Base-by-base conservation (phyloP, 1,140 invertebrate genomes). In the Ctenoplectra terminalis region DNA sequence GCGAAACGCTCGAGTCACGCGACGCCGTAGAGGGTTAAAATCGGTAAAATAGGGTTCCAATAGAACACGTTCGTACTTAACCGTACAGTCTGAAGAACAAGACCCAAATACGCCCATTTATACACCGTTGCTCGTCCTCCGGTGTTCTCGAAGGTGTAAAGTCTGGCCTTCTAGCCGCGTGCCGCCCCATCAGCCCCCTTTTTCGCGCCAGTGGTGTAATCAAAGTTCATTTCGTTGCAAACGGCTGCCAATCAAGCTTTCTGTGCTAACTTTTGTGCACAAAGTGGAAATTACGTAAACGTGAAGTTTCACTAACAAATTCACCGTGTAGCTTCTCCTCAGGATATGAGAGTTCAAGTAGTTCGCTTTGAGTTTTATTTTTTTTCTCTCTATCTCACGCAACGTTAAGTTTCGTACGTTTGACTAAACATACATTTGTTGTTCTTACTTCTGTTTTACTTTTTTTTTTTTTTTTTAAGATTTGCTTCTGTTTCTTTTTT, bases 231-330 rank as follows among this genome's bases (percentile, higher is more conserved):
- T 70, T 87, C 85, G 85, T 87, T 84, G 86, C 85, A 26, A 87
- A 87, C 72, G 86, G 86, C 86, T 87, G 86, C 85, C 86, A 87
- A 87, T 87, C 81, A 87, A 87, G 87, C 87, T 88, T 88, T 76
- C 79, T 85, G 87, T 88, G 87, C 83, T 88, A 87, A 88, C 87
- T 88, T 87, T 74, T 87, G 85, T 86, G 86, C 87, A 87, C 87
- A 87, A 87, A 86, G 79, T 87, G 79, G 74, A 88, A 70, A 84
- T 85, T 87, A 87, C 83, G 83, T 87, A 70, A 70, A 87, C 85
- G 69, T 87, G 82, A 87, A 87, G 73, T 87, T 79, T 87, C 85
- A 87, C 86, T 87, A 87, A 87, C 86, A 50, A 52, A 84, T 73
- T 85, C 54, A 74, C 61, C 67, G 79, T 70, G 67, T 86, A 86